Base-by-base conservation (phyloP, 2,888 invertebrate species). In the Saturnia japonica region DNA sequence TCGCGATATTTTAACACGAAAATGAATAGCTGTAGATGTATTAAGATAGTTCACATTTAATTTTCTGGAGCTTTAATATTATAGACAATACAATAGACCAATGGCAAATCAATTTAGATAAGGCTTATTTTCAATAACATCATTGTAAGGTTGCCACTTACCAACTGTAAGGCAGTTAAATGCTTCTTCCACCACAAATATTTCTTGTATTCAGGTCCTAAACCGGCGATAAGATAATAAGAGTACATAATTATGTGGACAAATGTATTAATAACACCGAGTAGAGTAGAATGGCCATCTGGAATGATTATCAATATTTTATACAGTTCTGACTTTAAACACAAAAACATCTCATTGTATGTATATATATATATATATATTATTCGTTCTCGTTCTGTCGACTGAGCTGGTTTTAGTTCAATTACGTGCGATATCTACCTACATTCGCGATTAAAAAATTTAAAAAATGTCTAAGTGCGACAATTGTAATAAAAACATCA, bases 131-230 rank as follows among this genome's bases (percentile, higher is more conserved):
- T 25, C 2, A 25, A n/a, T 3, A 12, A 60, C 6, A 28, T 28
- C 14, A 25, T 25, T 28, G 12, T 9, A 60, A 60, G 28, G 28
- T 28, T 60, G 1, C 14, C 19, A 86, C 94, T 94, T 86, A 97
- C 96, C 90, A 99, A 95, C 91, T 99, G 99, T 80, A 98, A 91
- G 71, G 95, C 94, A 0, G 98, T 99, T 81, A 99, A 95, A 87
- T 98, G 97, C 81, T 96, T 97, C 88, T 99, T 99, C 98, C 98
- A 99, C 98, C 98, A 98, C 64, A 98, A 91, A 83, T 97, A 98
- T 84, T 97, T 97, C 85, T 97, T 97, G 83, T 97, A 96, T 75
- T 96, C 90, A 0, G 98, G 98, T 6, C 98, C 98, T 71, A 98
- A 93, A 0, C 97, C 97, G 0, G 98, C 95, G 69, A 98, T 88